A percentile compares a stretch with the other conserved stretches of the same genome.
These are phyloP conservation scores for Phyllostomus hastatus DNA, from an alignment of 2,113 vertebrate species.

Conservation along the genomic window DNA sequence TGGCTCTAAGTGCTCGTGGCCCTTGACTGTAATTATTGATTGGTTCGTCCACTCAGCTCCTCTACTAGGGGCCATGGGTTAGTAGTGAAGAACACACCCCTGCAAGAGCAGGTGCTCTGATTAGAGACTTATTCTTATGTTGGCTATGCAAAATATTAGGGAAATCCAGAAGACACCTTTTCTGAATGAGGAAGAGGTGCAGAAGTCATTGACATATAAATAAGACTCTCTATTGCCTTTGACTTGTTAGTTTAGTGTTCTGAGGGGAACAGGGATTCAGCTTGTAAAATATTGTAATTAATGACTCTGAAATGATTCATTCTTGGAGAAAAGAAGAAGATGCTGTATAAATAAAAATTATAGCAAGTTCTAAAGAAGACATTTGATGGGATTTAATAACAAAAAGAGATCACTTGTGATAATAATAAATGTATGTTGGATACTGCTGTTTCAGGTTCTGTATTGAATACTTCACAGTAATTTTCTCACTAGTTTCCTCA, in stretches of 20 bases:
- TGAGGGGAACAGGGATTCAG: not conserved
- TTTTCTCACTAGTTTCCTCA: not conserved
- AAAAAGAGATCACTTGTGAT: not conserved
- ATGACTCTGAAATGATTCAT: not conserved
- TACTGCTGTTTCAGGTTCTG: not conserved
- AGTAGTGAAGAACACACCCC: too few relatives aligned
- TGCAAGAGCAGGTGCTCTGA: not conserved
- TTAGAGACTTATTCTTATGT: not conserved
- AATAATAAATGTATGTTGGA: not conserved
- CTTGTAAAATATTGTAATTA: conserved; percentile 20
- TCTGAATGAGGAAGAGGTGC: not conserved
- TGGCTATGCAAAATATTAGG: not conserved
- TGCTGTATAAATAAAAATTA: not conserved
- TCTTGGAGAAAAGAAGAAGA: conserved; percentile 19
- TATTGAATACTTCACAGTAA: not conserved
- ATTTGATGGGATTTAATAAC: not conserved
- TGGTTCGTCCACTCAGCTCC: not conserved
- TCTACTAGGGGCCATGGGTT: not conserved
- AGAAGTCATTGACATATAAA: not conserved
- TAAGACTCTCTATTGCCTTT: not conserved
- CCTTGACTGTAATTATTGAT: not conserved
- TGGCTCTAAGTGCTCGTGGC: not conserved
- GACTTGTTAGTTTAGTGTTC: not conserved
- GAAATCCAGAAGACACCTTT: not conserved
- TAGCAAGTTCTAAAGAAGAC: not conserved